phyloP scores from a whole-genome alignment of 2,888 invertebrate species.

The Chrysolina oricalcia region DNA sequence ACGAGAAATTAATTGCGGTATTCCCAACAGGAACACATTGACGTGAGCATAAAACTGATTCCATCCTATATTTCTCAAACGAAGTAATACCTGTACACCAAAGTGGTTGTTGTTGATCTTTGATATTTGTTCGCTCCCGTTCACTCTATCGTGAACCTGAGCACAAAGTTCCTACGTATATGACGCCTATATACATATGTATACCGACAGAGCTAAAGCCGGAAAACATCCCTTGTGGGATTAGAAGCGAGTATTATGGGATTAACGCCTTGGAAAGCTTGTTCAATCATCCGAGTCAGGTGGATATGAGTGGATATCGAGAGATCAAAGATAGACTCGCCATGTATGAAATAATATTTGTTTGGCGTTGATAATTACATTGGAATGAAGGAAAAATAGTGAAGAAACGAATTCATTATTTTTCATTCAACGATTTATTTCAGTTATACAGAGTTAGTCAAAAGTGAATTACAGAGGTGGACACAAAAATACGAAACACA shows the following conservation, averaged over 20 bases:
- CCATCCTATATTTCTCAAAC: not conserved
- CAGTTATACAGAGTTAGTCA: too few relatives aligned
- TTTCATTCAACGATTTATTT: too few relatives aligned
- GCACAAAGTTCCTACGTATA: conserved; percentile 12
- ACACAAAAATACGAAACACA: too few relatives aligned
- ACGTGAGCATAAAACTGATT: conserved; percentile 1
- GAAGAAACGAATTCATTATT: too few relatives aligned
- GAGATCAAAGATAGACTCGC: not conserved
- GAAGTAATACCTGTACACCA: not conserved
- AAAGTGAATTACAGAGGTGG: too few relatives aligned
- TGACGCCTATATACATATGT: not conserved
- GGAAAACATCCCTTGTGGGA: conserved; percentile 1
- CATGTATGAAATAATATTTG: too few relatives aligned
- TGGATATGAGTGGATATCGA: not conserved
- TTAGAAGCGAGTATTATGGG: not conserved
- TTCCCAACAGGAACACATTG: too few relatives aligned
- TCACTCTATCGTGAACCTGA: not conserved
- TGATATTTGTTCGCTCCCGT: not conserved
- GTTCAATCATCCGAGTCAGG: not conserved
- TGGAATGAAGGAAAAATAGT: too few relatives aligned
- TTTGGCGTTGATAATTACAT: too few relatives aligned
- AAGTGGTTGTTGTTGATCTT: conserved; percentile 9
- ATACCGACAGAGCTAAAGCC: not conserved
- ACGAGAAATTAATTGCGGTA: too few relatives aligned
- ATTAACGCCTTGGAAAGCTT: conserved; percentile 1